These are phyloP conservation scores for Rhagium mordax DNA, from an alignment of 2,888 invertebrate genomes.

Conservation along the genomic window DNA sequence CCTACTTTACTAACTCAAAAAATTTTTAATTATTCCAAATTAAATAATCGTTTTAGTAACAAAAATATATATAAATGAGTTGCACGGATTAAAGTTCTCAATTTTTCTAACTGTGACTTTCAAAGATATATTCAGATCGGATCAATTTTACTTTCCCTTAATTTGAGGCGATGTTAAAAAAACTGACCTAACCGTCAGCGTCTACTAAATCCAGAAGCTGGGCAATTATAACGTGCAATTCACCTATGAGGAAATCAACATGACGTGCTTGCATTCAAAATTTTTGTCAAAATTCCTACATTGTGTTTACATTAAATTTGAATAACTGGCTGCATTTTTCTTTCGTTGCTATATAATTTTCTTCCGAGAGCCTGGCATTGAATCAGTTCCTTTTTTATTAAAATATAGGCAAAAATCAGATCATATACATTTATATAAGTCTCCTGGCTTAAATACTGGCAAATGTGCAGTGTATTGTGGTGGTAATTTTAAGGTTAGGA, in stretches of 20 bases:
- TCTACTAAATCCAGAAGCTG: no score
- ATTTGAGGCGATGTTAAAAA: no score
- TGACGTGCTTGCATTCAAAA: not conserved
- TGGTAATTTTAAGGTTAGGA: not conserved
- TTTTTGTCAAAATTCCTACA: not conserved
- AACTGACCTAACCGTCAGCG: no score
- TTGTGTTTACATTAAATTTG: constrained; percentile 1
- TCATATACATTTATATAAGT: not conserved
- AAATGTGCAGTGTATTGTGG: not conserved
- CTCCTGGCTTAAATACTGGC: not conserved
- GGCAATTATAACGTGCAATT: no score
- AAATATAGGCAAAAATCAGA: not conserved
- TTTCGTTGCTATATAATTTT: constrained; percentile 11
- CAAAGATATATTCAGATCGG: no score
- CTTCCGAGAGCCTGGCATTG: not conserved
- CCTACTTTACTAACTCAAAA: no score
- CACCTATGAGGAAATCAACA: not conserved
- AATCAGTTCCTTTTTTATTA: constrained; percentile 36
- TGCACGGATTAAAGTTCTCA: no score
- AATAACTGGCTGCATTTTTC: constrained; percentile 13
- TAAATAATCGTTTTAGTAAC: no score
- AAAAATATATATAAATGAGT: no score
- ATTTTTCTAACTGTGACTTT: no score
- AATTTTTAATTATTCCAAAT: no score
- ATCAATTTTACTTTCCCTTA: no score